A percentile compares a stretch with the other conserved stretches of the same genome.
Conservation (phyloP, 2,113 vertebrate species). For the Chauna torquata region DNA sequence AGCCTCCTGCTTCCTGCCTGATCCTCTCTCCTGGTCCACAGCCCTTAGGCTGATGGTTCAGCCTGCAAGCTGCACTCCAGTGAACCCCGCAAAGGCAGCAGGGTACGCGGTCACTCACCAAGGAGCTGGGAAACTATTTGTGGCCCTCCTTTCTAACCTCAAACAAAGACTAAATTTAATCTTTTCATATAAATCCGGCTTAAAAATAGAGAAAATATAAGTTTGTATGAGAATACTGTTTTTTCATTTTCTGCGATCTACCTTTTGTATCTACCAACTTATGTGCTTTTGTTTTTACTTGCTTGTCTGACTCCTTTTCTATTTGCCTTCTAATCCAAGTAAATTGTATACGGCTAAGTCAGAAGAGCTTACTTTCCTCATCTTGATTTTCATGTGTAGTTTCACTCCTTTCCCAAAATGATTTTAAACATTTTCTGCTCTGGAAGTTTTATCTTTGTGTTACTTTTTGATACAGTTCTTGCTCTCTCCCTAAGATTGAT, state of each 20-base stretch:
- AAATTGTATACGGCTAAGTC: neutral
- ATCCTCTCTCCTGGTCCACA: accelerated
- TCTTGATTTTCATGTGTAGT: neutral
- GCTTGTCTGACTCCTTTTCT: neutral
- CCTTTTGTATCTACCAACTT: neutral
- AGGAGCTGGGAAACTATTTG: neutral
- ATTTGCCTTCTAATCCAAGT: neutral
- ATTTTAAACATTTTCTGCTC: neutral
- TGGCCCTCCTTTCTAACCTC: neutral
- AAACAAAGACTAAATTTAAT: neutral
- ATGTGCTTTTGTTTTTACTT: neutral
- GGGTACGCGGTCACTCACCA: neutral
- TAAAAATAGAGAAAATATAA: neutral
- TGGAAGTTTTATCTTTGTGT: neutral
- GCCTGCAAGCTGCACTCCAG: neutral
- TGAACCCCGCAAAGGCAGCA: accelerated
- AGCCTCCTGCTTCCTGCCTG: neutral
- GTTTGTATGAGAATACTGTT: neutral
- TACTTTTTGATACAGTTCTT: neutral
- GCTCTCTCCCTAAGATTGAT: neutral
- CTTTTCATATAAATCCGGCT: neutral
- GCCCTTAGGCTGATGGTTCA: neutral
- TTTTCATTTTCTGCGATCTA: neutral
- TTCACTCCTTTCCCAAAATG: neutral
- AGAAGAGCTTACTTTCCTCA: neutral